These are phyloP conservation scores for Acromyrmex echinatior DNA, from an alignment of 1,140 invertebrate species.

Conservation along the genomic window DNA sequence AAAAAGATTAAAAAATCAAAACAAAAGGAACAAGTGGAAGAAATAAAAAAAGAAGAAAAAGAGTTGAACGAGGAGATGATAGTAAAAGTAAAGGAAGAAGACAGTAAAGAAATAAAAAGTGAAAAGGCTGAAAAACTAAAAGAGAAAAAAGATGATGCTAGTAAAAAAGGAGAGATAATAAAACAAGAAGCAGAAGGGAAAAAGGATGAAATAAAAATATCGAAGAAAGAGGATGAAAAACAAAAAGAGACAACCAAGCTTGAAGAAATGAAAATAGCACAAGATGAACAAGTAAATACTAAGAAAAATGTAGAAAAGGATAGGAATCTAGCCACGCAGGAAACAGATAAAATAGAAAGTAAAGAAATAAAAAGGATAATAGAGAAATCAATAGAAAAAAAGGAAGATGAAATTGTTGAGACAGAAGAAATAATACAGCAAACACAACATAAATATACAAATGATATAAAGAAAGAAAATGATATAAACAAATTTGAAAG, in stretches of 20 bases:
- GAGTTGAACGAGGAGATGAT: conserved; percentile 56
- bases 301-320: conserved; percentile 56
- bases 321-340: conserved; percentile 10
- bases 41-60: conserved; percentile 50
- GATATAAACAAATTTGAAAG: neutral
- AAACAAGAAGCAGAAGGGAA: conserved; percentile 48
- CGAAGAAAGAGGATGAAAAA: conserved; percentile 26
- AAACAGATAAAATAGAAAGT: conserved; percentile 36
- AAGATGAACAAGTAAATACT: neutral
- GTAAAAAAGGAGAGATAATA: conserved; percentile 51
- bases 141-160: conserved; percentile 63
- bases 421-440: conserved; percentile 33
- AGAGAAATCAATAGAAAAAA: conserved; percentile 37
- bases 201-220: conserved; percentile 35
- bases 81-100: conserved; percentile 58
- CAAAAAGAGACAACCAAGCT: neutral
- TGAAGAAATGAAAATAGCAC: conserved; percentile 14
- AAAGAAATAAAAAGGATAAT: conserved; percentile 43
- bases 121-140: conserved; percentile 60
- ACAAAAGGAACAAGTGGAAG: conserved; percentile 64
- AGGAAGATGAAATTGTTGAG: conserved; percentile 55
- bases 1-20: conserved; percentile 50
- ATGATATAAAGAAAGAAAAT: conserved; percentile 17
- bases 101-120: conserved; percentile 42
- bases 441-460: conserved; percentile 27